Base-by-base conservation (phyloP, 2,113 vertebrate genomes). In the Saccopteryx leptura region DNA sequence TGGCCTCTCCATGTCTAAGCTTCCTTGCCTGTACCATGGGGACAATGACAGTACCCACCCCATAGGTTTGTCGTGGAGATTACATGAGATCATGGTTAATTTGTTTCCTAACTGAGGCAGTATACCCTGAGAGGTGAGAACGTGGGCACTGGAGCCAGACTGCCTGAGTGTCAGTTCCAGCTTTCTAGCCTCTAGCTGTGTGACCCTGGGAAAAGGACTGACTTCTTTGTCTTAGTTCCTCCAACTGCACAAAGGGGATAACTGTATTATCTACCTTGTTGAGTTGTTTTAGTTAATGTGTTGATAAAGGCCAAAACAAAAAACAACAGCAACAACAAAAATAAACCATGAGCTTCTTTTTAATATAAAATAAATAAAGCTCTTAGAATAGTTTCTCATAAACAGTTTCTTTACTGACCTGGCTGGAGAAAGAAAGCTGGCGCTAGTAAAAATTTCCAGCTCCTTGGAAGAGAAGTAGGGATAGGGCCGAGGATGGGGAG, bases 201-300 rank as follows among this genome's bases (percentile, higher is more conserved):
- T 58, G 46, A 54, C 18, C 56, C 52, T 88, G 74, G 39, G 33
- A 56, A 87, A 31, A 2, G 48, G 33, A 69, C 10, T 9, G 21
- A 60, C 14, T 79, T 74, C 31, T 80, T 12, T 65, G 39, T 56
- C n/a, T 84, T 72, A 72, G 7, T 65, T 89, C 89, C 50, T 72
- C 71, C 48, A 90, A 1, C n/a, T 48, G 9, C 39, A 84, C 79
- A 75, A 71, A 46, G 65, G 24, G 9, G 17, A 63, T 69, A 52
- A 33, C 58, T 52, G 28, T 56, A 60, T 31, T 48, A 75, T 18
- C 28, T 21, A 68, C 28, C 23, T 76, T 11, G 18, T 48, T 66
- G 15, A 23, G 9, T 33, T 48, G 48, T 28, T 88, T 80, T 58
- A 52, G 19, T 48, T 69, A 90, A 61, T 18, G 61, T 60, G 39